phyloP scores from a whole-genome alignment of 2,113 vertebrate genomes.

The Anser cygnoides region DNA sequence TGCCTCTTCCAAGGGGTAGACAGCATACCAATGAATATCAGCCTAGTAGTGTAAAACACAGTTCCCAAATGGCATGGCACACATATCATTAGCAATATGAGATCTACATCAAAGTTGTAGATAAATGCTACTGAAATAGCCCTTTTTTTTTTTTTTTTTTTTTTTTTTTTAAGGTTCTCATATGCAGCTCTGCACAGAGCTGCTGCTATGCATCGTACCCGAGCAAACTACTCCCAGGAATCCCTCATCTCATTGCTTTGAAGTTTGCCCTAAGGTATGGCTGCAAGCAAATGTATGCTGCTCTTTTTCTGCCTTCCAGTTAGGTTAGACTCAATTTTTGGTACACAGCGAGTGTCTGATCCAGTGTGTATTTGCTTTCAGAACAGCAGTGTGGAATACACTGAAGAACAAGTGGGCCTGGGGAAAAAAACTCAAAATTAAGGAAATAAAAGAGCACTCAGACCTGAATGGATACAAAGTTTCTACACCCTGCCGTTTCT shows the following conservation, averaged over 20 bases:
- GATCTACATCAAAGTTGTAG: constrained; percentile 51
- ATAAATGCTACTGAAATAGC: constrained; percentile 3
- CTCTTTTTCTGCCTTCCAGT: background rate
- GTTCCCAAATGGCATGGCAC: constrained; percentile 44
- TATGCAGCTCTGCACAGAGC: background rate
- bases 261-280: constrained; percentile 38
- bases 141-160: background rate
- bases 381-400: background rate
- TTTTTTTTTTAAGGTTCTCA: background rate
- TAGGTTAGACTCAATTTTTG: background rate
- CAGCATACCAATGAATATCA: background rate
- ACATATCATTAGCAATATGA: background rate
- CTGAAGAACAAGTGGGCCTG: background rate
- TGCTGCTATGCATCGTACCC: background rate
- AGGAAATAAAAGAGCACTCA: background rate
- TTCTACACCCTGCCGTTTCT: background rate
- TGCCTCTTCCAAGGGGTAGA: background rate
- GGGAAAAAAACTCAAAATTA: background rate
- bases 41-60: background rate
- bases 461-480: background rate
- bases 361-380: constrained; percentile 42
- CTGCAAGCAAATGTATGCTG: background rate
- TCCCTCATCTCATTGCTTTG: constrained; percentile 10
- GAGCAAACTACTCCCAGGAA: background rate
- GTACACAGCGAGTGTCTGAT: background rate